Evolutionary conservation across 2,888 invertebrate species (phyloP), one percentile per base, ranked within the genome.

Genomic region (Athetis lepigone): DNA sequence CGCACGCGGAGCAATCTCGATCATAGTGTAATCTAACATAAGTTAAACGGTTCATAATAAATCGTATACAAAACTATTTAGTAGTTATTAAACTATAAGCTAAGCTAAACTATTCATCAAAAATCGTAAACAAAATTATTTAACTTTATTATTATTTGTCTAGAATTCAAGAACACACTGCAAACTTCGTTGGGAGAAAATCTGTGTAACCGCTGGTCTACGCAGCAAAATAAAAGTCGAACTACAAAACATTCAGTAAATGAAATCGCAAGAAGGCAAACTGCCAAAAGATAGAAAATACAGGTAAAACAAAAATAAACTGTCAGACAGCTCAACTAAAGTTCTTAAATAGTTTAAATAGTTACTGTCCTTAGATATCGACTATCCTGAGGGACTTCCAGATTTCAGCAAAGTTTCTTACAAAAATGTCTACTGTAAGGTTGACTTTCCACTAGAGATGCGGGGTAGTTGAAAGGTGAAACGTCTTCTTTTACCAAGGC

Each of bases 401-500:
- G 49, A 60, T 74, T 65, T 58, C 45, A 27, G 45, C 55, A 23
- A 73, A 78, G 47, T 57, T 71, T 56, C 47, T 43, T 37, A 58
- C 67, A 77, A 74, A 77, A 77, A 63, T 71, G 71, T 68, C 75
- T 64, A 45, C 67, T 77, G 1, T 33, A 33, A 33, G 3, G 33
- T 1, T 33, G 33, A 11, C 33, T 13, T 13, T 33, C 33, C 33
- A 33, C 33, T 33, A 3, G 13, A 33, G 13, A 13, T 2, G 1
- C 33, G 11, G 13, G 2, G 13, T 33, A 33, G 33, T 4, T 29
- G 13, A 33, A 13, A 11, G 33, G 27, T 6, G 8, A 27, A 27
- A 9, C 7, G 7, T 8, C 8, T 27, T 27, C 7, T 8, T 27
- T 27, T 27, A 6, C 27, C n/a, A n/a, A n/a, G n/a, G n/a, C n/a